Evolutionary conservation across 2,797 vertebrate species (phyloP).

Genomic region (Ptychadena robeensis): DNA sequence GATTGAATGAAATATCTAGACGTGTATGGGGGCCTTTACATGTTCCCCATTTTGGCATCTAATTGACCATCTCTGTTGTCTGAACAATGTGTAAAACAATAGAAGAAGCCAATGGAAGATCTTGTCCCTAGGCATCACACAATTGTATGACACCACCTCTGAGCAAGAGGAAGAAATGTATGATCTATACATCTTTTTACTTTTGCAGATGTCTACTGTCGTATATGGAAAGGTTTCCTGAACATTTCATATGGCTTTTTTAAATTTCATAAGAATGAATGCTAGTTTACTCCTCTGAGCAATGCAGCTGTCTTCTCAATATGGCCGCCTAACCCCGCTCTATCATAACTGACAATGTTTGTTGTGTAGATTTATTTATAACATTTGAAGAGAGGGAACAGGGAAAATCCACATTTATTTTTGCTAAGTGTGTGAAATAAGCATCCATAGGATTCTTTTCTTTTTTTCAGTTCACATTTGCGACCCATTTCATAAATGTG

Average conservation of each 20-base stretch:
- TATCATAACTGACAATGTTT: constrained; percentile 49
- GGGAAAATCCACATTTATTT: constrained; percentile 28
- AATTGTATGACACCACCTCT: no score
- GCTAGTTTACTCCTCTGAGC: no score
- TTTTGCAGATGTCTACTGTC: not conserved
- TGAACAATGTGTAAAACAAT: no score
- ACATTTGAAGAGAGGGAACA: constrained; percentile 38
- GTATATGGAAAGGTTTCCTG: not conserved
- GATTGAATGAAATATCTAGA: no score
- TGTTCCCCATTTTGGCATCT: no score
- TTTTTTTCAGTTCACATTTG: constrained; percentile 61
- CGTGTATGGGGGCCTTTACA: no score
- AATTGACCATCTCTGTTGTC: no score
- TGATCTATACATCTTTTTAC: not conserved
- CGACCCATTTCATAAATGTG: constrained; percentile 64
- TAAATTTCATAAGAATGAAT: not conserved
- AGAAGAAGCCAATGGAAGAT: no score
- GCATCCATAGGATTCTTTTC: constrained; percentile 17
- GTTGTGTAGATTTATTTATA: constrained; percentile 10
- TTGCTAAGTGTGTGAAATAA: constrained; percentile 20
- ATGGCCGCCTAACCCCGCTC: not conserved
- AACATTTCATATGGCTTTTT: not conserved
- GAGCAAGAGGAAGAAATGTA: no score
- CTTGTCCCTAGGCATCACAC: no score
- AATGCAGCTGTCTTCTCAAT: not conserved